Evolutionary conservation across 1,140 invertebrate species (phyloP), one percentile per base, ranked within the genome.

Genomic region (Sycobia sp.): DNA sequence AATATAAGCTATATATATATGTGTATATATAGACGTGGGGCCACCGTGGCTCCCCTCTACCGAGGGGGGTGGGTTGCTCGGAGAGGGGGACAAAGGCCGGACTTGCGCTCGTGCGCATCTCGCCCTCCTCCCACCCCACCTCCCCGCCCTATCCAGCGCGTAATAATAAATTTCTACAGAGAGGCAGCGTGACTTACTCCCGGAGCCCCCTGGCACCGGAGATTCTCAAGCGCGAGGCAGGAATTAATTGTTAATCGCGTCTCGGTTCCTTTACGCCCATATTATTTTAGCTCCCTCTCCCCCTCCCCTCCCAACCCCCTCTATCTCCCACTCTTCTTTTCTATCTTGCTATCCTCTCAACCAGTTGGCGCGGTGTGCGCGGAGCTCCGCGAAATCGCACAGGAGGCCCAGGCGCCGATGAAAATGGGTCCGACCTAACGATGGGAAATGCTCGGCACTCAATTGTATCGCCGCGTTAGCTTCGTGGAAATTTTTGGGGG

Each of bases 121-220:
- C 63, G n/a, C n/a, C n/a, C n/a, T n/a, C n/a, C n/a, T n/a, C n/a
- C n/a, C n/a, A n/a, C n/a, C n/a, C n/a, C n/a, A n/a, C n/a, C n/a
- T n/a, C n/a, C n/a, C n/a, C n/a, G n/a, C n/a, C n/a, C n/a, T n/a
- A n/a, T n/a, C n/a, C n/a, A n/a, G n/a, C 5, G 38, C 47, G 69
- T 69, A 73, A 79, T 76, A 73, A 77, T 76, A 77, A 78, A 75
- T 79, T n/a, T 73, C 74, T 70, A 72, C 54, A 68, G 69, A n/a
- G n/a, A 27, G 57, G 67, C 73, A 76, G 76, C 76, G 75, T 76
- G 76, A 77, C 76, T 77, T 77, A 76, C 75, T 71, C 72, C 62
- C 18, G 25, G 39, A 60, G 27, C 49, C 53, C 53, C 49, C 51
- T 51, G 58, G 51, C 51, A 51, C 51, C 62, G 62, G 47, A 63